Evolutionary conservation across 2,888 invertebrate species (phyloP), one percentile per base, ranked within the genome.

Genomic region (Drosophila stalkeri): DNA sequence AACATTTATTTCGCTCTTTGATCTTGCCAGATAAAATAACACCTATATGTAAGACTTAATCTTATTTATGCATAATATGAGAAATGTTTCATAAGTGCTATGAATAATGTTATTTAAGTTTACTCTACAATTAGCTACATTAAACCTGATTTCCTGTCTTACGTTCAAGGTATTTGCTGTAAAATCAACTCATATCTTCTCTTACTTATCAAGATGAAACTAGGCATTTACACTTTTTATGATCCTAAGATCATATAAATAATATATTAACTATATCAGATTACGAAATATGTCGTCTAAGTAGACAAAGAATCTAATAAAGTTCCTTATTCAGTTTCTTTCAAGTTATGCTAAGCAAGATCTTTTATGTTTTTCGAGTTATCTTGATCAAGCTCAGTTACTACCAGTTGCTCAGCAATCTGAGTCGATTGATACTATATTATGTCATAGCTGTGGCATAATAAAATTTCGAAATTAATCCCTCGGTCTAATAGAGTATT

Each of bases 401-500:
- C n/a, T n/a, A 6, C 6, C 27, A 31, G 27, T 11, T 49, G 12
- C 31, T 49, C 5, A 18, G 31, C 7, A 51, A 20, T 35, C 51
- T 35, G 2, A 35, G 7, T 8, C 18, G 35, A 20, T 0, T 31
- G 23, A 16, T 31, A 5, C 11, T 9, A 47, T 47, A 47, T 47
- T 27, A 23, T 31, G 27, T 31, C 27, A n/a, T n/a, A 14, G 8
- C 51, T 33, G 12, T 51, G 3, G 31, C n/a, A 0, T 12, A 51
- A 33, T 51, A 51, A 31, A 51, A 51, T 7, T 33, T 51, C 31
- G n/a, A 31, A 31, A 31, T n/a, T 5, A 49, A 31, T 49, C 18
- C 18, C 49, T 49, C 11, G n/a, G 31, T 27, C 47, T 33, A 18
- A 35, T 18, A 51, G 51, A 51, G 43, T 57, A 57, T 57, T 33